Evolutionary conservation across 2,113 vertebrate species (phyloP).

Genomic region (Burhinus oedicnemus): DNA sequence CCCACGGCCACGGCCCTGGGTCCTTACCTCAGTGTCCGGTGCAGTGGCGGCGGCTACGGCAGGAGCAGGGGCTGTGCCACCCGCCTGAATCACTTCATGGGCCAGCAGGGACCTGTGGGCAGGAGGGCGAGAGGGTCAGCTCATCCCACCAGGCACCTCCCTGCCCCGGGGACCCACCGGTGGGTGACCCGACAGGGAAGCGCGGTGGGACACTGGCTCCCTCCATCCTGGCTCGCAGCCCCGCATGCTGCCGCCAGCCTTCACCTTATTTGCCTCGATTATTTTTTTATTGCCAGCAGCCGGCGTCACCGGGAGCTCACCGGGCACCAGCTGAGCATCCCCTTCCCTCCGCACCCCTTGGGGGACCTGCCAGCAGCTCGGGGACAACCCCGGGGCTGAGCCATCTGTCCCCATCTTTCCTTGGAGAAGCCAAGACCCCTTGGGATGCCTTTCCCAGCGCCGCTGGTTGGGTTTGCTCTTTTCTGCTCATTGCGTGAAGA

Average conservation of each 20-base stretch:
- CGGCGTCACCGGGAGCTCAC: accelerated
- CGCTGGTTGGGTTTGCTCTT: not conserved
- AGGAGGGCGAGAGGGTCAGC: not conserved
- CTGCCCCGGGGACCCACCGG: accelerated
- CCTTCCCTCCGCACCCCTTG: not conserved
- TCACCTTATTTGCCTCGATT: not conserved
- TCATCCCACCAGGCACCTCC: accelerated
- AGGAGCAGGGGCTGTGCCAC: slow-evolving; percentile 77
- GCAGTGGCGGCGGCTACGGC: not conserved
- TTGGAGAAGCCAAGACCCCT: not conserved
- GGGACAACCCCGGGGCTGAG: not conserved
- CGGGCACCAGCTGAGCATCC: not conserved
- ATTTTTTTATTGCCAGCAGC: not conserved
- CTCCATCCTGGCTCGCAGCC: accelerated
- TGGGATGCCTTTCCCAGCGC: not conserved
- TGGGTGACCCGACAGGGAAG: not conserved
- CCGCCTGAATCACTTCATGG: slow-evolving; percentile 81
- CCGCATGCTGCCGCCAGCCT: not conserved
- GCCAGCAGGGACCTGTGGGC: slow-evolving; percentile 72
- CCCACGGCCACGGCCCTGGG: accelerated
- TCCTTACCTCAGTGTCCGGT: slow-evolving; percentile 28
- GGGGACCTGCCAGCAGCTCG: not conserved
- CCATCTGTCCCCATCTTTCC: not conserved
- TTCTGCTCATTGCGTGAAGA: accelerated
- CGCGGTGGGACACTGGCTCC: accelerated